A percentile compares a stretch with the other conserved stretches of the same genome.
phyloP scores from a whole-genome alignment of 2,113 vertebrate species.

The Ia io region DNA sequence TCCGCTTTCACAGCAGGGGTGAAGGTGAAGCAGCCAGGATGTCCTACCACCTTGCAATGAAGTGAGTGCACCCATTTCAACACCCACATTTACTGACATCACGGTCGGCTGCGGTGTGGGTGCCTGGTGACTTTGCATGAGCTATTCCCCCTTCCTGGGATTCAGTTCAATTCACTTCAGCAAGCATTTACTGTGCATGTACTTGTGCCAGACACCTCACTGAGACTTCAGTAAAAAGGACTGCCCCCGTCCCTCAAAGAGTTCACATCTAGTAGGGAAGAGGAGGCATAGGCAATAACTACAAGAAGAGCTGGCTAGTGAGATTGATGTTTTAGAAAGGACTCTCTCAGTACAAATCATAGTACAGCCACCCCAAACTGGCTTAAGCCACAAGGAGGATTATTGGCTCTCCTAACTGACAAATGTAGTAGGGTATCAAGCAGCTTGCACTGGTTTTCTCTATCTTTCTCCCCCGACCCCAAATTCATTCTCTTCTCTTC shows the following conservation, averaged over 20 bases:
- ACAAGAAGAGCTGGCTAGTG: background rate
- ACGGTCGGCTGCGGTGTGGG: rapidly evolving
- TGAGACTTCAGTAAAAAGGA: background rate
- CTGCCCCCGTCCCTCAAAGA: background rate
- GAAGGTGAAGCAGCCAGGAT: background rate
- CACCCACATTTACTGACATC: background rate
- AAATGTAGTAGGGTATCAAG: background rate
- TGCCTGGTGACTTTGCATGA: background rate
- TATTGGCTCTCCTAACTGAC: background rate
- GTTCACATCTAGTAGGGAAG: background rate
- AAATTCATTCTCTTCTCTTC: background rate
- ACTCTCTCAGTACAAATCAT: background rate
- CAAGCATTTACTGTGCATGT: background rate
- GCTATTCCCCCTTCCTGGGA: background rate
- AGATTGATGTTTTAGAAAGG: background rate
- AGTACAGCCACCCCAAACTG: background rate
- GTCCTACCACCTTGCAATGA: background rate
- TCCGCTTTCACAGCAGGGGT: background rate
- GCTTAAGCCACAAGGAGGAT: background rate
- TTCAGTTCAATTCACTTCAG: background rate
- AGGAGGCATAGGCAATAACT: background rate
- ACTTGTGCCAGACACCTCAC: background rate
- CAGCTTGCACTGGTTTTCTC: background rate
- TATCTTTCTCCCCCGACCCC: background rate
- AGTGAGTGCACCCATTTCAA: background rate